These are phyloP conservation scores for Ormyrus thymus DNA, from an alignment of 2,888 invertebrate species.

Conservation along the genomic window DNA sequence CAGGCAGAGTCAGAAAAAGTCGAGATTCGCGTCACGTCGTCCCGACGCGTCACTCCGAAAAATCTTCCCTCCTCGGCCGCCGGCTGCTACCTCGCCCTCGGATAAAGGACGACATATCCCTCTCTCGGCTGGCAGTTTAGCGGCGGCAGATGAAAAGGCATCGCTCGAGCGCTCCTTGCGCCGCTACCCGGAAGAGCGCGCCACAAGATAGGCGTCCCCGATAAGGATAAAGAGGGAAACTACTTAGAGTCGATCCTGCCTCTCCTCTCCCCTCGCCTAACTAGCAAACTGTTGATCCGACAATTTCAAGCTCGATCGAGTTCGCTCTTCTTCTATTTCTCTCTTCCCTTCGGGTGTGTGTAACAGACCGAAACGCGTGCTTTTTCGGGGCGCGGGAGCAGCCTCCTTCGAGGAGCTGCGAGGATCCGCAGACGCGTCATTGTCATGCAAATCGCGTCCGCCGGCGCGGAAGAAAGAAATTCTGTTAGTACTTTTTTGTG, in stretches of 20 bases:
- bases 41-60: too few species aligned
- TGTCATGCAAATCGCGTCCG: constrained; percentile 28
- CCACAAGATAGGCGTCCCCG: constrained; percentile 23
- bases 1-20: too few species aligned
- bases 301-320: constrained; percentile 63
- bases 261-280: constrained; percentile 40
- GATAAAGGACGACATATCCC: too few species aligned
- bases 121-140: too few species aligned
- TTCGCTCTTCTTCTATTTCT: background rate
- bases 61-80: too few species aligned
- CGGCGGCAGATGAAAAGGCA: too few species aligned
- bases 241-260: constrained; percentile 47
- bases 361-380: too few species aligned
- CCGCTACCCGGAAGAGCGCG: constrained; percentile 32
- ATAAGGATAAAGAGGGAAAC: constrained; percentile 47
- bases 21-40: too few species aligned
- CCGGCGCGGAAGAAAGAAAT: background rate
- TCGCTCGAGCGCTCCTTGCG: too few species aligned
- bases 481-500: background rate
- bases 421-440: constrained; percentile 1
- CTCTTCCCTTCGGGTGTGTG: background rate
- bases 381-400: too few species aligned
- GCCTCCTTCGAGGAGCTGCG: background rate
- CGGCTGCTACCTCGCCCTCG: background rate
- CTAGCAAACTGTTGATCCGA: constrained; percentile 64